A percentile compares a stretch with the other conserved stretches of the same genome.
These are phyloP conservation scores for Zootoca vivipara DNA, from an alignment of 2,113 vertebrate genomes.

Conservation along the genomic window DNA sequence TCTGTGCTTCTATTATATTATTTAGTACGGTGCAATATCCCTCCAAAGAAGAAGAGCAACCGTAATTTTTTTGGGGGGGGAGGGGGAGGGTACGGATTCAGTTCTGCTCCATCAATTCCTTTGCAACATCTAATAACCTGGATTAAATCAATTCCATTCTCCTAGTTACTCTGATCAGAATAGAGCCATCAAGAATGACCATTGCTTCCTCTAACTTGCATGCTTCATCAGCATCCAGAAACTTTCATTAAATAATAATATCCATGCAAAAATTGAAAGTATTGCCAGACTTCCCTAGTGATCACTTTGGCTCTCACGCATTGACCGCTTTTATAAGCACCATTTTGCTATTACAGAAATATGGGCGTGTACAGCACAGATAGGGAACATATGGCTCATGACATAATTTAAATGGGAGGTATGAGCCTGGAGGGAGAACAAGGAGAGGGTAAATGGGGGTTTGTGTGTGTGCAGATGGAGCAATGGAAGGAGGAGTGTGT, in stretches of 20 bases:
- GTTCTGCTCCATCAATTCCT: not conserved
- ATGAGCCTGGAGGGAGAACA: too few species aligned
- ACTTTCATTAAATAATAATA: not conserved
- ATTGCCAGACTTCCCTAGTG: not conserved
- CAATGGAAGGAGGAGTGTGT: too few species aligned
- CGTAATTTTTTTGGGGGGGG: not conserved
- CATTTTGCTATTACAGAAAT: not conserved
- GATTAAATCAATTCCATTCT: not conserved
- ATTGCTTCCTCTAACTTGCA: not conserved
- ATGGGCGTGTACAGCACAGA: not conserved
- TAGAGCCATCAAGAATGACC: not conserved
- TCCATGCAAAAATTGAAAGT: not conserved
- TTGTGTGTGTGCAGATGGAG: too few species aligned
- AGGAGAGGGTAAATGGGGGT: too few species aligned
- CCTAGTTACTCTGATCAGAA: not conserved
- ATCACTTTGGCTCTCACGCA: not conserved
- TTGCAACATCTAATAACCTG: not conserved
- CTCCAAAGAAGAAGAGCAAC: not conserved
- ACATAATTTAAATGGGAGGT: too few species aligned
- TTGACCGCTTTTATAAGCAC: not conserved
- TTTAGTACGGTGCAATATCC: not conserved
- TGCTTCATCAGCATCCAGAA: not conserved
- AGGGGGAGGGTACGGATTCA: not conserved
- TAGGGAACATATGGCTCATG: not conserved
- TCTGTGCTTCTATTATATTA: not conserved